Conservation (phyloP, 2,113 vertebrate genomes). For the Antechinus flavipes region DNA sequence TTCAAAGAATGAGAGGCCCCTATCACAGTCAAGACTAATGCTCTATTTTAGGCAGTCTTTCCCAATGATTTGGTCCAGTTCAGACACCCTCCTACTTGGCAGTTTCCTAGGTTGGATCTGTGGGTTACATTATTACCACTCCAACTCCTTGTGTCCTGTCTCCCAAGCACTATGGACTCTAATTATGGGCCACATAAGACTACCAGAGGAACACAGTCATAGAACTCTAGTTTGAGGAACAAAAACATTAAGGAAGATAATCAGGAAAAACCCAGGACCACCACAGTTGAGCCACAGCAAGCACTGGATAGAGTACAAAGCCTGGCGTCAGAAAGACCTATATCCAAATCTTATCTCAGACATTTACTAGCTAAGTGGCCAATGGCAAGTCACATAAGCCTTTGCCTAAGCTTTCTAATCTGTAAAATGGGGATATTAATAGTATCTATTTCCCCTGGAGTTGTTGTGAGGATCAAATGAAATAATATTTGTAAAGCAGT, state of each 20-base stretch:
- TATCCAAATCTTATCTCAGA: fast-evolving
- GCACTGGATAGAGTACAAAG: not conserved
- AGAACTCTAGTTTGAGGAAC: not conserved
- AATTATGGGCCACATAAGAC: not conserved
- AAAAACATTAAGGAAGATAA: not conserved
- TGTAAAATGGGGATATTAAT: not conserved
- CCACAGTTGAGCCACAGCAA: not conserved
- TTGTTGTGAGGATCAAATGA: not conserved
- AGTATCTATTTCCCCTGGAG: not conserved
- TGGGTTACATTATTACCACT: not conserved
- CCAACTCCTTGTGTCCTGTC: not conserved
- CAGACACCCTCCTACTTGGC: not conserved
- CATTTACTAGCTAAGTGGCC: not conserved
- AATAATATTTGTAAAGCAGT: not conserved
- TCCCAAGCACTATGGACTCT: not conserved
- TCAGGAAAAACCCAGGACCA: not conserved
- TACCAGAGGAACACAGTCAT: fast-evolving
- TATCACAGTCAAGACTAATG: not conserved
- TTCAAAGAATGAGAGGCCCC: not conserved
- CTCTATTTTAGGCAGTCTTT: not conserved
- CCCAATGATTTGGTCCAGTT: not conserved
- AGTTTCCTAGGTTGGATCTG: not conserved
- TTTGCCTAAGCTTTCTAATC: not conserved
- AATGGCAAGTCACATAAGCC: not conserved
- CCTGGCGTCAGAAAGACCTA: not conserved